Evolutionary conservation across 2,888 invertebrate species (phyloP), one percentile per base, ranked within the genome.

Genomic region (Salpingus planirostris): DNA sequence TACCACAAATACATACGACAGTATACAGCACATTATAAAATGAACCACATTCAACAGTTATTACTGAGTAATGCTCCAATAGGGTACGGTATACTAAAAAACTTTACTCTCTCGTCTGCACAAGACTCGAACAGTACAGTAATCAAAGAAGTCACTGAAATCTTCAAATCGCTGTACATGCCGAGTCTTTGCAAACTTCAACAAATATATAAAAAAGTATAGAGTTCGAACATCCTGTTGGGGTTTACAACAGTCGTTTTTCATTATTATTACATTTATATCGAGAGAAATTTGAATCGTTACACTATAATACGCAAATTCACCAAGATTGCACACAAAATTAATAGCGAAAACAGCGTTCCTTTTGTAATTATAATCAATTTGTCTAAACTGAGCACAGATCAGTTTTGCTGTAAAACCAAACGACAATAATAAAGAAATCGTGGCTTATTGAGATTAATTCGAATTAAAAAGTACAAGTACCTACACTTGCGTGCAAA

Each of bases 11-110:
- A 55, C 57, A 59, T 52, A 56, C n/a, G n/a, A n/a, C 57, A 57
- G 54, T 55, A 55, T 57, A 60, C 57, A 59, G 57, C 54, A 60
- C 60, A 57, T 55, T 57, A 59, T 52, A 57, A 60, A 58, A 53
- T 53, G 49, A 59, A 58, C 54, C 55, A 57, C 58, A 59, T 59
- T 58, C 53, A 59, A 60, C 58, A 60, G 46, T 54, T 49, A 57
- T 55, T 58, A 52, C 47, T 50, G 51, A 55, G 53, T 54, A 53
- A 54, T 46, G 49, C 49, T 44, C 40, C 48, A 45, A 35, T 41
- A 46, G 50, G 49, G 46, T 36, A 40, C 38, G 49, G 47, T 52
- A 49, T 49, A 47, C 49, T 34, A 40, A 25, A 22, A 28, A 29
- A 18, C 26, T 27, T 24, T 23, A 23, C 10, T 23, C 5, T 18